Conservation (phyloP, 2,888 invertebrate genomes). For the Leptopilina myrica region DNA sequence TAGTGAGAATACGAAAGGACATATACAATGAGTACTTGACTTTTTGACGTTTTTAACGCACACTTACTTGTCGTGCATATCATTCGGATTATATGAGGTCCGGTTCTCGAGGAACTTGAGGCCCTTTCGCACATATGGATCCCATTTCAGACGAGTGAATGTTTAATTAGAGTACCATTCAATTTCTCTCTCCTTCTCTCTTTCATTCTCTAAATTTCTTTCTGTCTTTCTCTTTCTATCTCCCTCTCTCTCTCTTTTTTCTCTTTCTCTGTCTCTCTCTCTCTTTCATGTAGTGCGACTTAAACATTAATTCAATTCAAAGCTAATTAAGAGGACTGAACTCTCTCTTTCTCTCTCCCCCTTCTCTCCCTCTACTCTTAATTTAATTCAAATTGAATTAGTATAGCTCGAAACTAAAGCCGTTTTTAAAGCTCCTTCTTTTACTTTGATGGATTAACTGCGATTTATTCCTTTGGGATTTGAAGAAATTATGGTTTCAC, state of each 20-base stretch:
- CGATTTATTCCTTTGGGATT: conserved; percentile 5
- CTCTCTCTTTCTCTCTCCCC: background rate
- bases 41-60: conserved; percentile 52
- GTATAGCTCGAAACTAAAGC: conserved; percentile 20
- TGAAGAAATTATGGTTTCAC: conserved; percentile 9
- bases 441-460: conserved; percentile 11
- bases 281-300: conserved; percentile 52
- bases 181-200: conserved; percentile 45
- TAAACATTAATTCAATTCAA: conserved; percentile 64
- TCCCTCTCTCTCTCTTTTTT: conserved; percentile 4
- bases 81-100: conserved; percentile 39
- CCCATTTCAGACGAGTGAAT: conserved; percentile 67
- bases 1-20: conserved; percentile 57
- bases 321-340: conserved; percentile 63
- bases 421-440: conserved; percentile 13
- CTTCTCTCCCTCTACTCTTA: conserved; percentile 43
- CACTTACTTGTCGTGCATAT: conserved; percentile 50
- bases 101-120: conserved; percentile 38
- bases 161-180: conserved; percentile 62
- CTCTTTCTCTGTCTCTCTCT: no score
- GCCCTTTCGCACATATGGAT: conserved; percentile 55
- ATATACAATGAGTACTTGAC: conserved; percentile 64
- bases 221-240: no score
- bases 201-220: background rate
- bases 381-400: conserved; percentile 27